phyloP scores from a whole-genome alignment of 2,113 vertebrate genomes.

The Oryzias javanicus region DNA sequence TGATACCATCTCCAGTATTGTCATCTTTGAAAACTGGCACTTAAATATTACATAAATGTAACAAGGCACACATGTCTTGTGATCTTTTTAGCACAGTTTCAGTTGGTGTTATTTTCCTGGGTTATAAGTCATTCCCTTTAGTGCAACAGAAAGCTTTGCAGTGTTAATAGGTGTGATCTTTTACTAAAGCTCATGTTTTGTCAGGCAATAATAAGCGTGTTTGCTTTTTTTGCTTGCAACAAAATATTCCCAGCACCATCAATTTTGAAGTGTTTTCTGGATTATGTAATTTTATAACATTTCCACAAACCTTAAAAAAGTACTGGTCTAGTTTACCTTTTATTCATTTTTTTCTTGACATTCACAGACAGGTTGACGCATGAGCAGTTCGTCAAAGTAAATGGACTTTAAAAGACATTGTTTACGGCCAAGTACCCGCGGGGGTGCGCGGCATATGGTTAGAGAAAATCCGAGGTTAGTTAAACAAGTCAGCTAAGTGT shows the following conservation, averaged over 20 bases:
- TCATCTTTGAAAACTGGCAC: too few species aligned
- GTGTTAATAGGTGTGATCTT: not conserved
- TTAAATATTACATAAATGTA: not conserved
- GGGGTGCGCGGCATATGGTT: conserved; percentile 53
- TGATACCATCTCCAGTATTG: too few species aligned
- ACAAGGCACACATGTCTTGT: not conserved
- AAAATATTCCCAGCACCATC: too few species aligned
- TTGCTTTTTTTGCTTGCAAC: too few species aligned
- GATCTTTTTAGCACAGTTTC: not conserved
- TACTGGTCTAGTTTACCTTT: too few species aligned
- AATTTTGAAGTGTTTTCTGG: too few species aligned
- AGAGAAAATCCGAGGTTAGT: conserved; percentile 50
- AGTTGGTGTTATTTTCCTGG: not conserved
- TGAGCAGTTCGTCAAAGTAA: conserved; percentile 18
- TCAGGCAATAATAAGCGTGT: too few species aligned
- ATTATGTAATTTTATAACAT: too few species aligned
- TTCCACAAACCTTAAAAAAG: too few species aligned
- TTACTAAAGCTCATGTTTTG: conserved; percentile 1
- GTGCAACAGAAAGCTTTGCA: not conserved
- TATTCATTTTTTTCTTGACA: not conserved
- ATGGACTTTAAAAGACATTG: conserved; percentile 27
- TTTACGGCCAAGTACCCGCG: conserved; percentile 36
- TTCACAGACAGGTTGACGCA: conserved; percentile 7
- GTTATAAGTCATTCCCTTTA: not conserved
- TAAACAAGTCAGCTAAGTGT: conserved; percentile 57